A percentile compares a stretch with the other conserved stretches of the same genome.
These are phyloP conservation scores for Grammomys surdaster DNA, from an alignment of 2,113 vertebrate species.

Conservation along the genomic window DNA sequence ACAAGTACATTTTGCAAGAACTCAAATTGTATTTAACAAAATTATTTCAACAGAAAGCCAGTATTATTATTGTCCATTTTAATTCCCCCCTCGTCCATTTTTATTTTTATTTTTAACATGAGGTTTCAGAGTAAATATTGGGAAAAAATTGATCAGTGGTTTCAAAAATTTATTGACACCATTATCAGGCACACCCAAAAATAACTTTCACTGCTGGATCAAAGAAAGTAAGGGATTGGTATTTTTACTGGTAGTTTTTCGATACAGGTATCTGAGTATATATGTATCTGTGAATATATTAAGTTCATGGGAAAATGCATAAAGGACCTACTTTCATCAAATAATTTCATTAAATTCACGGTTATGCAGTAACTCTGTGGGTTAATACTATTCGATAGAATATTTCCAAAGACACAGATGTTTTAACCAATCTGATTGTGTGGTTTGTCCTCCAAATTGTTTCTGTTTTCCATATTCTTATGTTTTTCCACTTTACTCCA, in stretches of 20 bases:
- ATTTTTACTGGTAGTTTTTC: neutral
- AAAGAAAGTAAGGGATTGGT: no score
- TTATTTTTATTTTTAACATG: neutral
- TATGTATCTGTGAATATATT: neutral
- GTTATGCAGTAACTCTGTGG: neutral
- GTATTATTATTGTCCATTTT: neutral
- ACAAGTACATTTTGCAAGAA: neutral
- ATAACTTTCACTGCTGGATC: neutral
- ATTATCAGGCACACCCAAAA: neutral
- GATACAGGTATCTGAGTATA: neutral
- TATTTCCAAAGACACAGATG: neutral
- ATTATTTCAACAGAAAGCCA: neutral
- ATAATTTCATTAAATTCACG: neutral
- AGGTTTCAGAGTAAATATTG: neutral
- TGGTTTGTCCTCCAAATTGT: neutral
- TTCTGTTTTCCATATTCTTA: neutral
- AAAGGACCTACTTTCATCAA: neutral
- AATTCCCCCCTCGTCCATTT: no score
- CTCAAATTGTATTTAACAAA: neutral
- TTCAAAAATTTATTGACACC: neutral
- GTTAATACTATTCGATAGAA: neutral
- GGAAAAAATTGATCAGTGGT: neutral
- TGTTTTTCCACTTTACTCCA: rapidly evolving
- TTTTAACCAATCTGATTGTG: neutral
- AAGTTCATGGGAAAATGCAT: neutral